phyloP scores from a whole-genome alignment of 2,113 vertebrate species.

The Bufo gargarizans region DNA sequence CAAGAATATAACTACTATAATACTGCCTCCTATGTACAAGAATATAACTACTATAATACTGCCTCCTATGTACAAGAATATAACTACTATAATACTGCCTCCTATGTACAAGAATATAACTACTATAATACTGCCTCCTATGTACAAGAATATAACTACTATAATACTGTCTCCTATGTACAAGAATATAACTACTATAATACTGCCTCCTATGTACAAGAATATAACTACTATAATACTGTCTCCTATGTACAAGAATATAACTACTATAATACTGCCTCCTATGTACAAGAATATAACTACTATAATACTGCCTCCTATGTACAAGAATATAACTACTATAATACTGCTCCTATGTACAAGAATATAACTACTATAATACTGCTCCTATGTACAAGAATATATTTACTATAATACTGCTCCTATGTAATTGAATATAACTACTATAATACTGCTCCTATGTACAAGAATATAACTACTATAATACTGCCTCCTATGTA shows the following conservation, averaged over 20 bases:
- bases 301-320: background rate
- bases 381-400: background rate
- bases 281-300: conserved; percentile 3
- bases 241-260: background rate
- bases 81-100: no score
- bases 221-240: background rate
- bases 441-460: background rate
- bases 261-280: background rate
- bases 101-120: no score
- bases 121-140: background rate
- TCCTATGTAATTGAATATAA: background rate
- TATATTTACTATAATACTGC: background rate
- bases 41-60: no score
- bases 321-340: no score
- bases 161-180: background rate
- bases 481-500: background rate
- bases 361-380: background rate
- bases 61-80: no score
- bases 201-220: background rate
- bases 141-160: conserved; percentile 7
- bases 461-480: conserved; percentile 1
- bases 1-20: no score
- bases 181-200: conserved; percentile 8
- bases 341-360: no score
- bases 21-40: no score